Evolutionary conservation across 2,797 vertebrate species (phyloP), one percentile per base, ranked within the genome.

Genomic region (Sebastes reedi): DNA sequence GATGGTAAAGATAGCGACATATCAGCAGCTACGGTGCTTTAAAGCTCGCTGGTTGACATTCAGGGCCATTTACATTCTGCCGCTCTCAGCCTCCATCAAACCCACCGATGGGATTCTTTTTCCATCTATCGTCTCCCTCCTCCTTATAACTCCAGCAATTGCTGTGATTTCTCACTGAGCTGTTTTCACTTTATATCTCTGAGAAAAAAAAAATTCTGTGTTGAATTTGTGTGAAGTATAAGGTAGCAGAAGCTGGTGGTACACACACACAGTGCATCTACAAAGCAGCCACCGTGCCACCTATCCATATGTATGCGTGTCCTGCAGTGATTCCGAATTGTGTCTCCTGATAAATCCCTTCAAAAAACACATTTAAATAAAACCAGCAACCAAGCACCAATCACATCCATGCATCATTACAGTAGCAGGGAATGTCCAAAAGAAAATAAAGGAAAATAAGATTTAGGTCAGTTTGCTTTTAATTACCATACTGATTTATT

Each of bases 401-500:
- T 66, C 79, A 56, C 20, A 46, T 80, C 55, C 75, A 6, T 34
- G 58, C 56, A 75, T 73, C 69, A 50, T 0, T 50, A 50, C 56
- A 52, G 61, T 54, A 87, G 79, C 67, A 16, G 70, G 79, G 78
- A 86, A 86, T 88, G 87, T 91, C 88, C 82, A 81, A 85, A 88
- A 56, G 59, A 32, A 77, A 71, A 78, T 75, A 58, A 75, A 67
- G 30, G 29, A 58, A 83, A 88, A 87, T 62, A 84, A 81, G 72
- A 96, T 94, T 87, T 95, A 91, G 94, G 95, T 92, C 93, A 91
- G 92, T 94, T 94, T 94, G 88, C 90, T 93, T 93, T 95, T 95
- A 96, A 96, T 95, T 96, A 95, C 87, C 73, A 59, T 36, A 79
- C 87, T 95, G 93, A 94, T 93, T 93, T 96, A 96, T 96, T 96